Evolutionary conservation across 2,888 invertebrate genomes (phyloP).

Genomic region (Willowsia nigromaculata): DNA sequence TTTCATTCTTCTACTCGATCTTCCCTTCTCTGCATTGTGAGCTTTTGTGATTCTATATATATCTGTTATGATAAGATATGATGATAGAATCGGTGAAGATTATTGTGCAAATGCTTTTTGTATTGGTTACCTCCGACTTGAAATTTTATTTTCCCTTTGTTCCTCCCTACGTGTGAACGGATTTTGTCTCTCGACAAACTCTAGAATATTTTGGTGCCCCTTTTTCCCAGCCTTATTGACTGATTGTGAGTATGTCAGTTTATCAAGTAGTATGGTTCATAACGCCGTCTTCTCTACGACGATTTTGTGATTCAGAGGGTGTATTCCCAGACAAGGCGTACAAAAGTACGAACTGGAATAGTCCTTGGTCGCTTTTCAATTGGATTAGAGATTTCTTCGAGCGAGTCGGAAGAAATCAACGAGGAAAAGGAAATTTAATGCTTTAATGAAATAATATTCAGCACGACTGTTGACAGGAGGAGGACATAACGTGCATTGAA

Average conservation of each 20-base stretch:
- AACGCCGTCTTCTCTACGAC: not conserved
- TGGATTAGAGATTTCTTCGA: not conserved
- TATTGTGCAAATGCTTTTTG: too few relatives aligned
- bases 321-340: not conserved
- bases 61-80: too few relatives aligned
- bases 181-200: not conserved
- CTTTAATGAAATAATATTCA: constrained; percentile 45
- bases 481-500: constrained; percentile 9
- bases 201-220: not conserved
- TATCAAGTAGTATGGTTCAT: not conserved
- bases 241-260: not conserved
- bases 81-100: too few relatives aligned
- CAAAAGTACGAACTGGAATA: not conserved
- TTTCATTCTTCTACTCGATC: not conserved
- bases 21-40: not conserved
- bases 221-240: not conserved
- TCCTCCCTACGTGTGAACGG: not conserved
- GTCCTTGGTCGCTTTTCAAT: too few relatives aligned
- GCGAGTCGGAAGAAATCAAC: not conserved
- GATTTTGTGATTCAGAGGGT: not conserved
- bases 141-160: not conserved
- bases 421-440: constrained; percentile 10
- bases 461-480: constrained; percentile 30
- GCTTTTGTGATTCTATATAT: not conserved
- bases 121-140: too few relatives aligned